Base-by-base conservation (phyloP, 2,797 vertebrate genomes). In the Poeciliopsis gracilis region DNA sequence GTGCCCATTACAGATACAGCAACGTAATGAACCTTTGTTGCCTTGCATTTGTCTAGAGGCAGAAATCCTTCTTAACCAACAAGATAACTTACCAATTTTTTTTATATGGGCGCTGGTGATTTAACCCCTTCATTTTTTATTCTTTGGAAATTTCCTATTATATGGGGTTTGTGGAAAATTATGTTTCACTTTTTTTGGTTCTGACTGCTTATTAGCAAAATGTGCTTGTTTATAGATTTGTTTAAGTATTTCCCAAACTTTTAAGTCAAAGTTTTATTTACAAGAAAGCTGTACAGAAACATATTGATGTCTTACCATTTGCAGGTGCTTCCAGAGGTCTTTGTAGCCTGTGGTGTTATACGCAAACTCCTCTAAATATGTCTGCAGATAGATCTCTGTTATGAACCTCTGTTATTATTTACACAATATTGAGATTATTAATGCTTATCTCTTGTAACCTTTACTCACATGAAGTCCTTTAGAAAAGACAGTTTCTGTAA, bases 281-380 rank as follows among this genome's bases (percentile, higher is more conserved):
- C 8, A 36, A 49, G 12, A 49, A 76, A n/a, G 7, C 0, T 2
- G 6, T 53, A 13, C 0, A 1, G 69, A 1, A 28, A 0, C 10
- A 73, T 11, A 30, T 30, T 72, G 18, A 11, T 57, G 10, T 73
- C 79, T 90, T 87, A 95, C 95, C 88, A 36, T 0, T 81, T 98
- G 96, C 80, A 98, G 90, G 55, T 97, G 95, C 0, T 10, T 2
- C 97, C 97, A 98, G 53, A 98, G 96, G 89, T 98, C 92, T 9
- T 0, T 1, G 80, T 97, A 97, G 73, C 94, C 1, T 0, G 96
- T 97, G 89, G 96, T 98, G 0, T 0, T 15, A 2, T 97, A 97
- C 38, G 88, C 7, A 7, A 95, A 97, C 71, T 86, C 11, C 0
- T 95, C 77, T 18, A 98, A 94, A 87, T 98, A 98, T 0, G 94